Evolutionary conservation across 1,140 invertebrate genomes (phyloP).

Genomic region (Drosophila dunni): DNA sequence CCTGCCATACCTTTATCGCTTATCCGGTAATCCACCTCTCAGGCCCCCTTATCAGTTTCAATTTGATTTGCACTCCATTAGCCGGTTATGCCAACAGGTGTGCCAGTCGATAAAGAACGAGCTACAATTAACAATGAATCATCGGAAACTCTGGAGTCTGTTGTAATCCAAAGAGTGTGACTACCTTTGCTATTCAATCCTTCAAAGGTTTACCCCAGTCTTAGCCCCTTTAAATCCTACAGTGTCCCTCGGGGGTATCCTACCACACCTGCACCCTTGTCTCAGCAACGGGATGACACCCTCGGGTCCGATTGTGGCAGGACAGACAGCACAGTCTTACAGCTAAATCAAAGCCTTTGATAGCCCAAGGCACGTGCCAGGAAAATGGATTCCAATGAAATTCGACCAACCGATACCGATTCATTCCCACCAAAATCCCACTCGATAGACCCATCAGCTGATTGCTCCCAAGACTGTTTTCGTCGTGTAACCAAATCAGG

Average conservation of each 20-base stretch:
- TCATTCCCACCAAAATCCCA: too few relatives aligned
- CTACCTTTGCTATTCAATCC: conserved; percentile 73
- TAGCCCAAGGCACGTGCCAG: conserved; percentile 69
- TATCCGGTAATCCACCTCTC: conserved; percentile 87
- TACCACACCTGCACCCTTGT: conserved; percentile 65
- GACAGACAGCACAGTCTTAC: conserved; percentile 22
- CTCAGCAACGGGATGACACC: conserved; percentile 11
- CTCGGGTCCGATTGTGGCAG: conserved; percentile 33
- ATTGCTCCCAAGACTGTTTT: conserved; percentile 53
- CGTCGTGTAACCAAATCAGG: conserved; percentile 8
- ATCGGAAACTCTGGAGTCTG: conserved; percentile 7
- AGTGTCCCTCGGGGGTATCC: conserved; percentile 77
- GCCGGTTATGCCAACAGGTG: conserved; percentile 85
- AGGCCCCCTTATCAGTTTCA: conserved; percentile 1
- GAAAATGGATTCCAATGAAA: conserved; percentile 51
- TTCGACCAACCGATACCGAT: not conserved
- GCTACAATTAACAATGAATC: conserved; percentile 74
- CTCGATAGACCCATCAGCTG: conserved; percentile 39
- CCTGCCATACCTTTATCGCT: conserved; percentile 90
- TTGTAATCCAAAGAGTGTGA: too few relatives aligned
- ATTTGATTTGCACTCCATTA: conserved; percentile 69
- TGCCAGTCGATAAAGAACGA: conserved; percentile 88
- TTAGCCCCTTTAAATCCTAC: not conserved
- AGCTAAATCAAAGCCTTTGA: conserved; percentile 73
- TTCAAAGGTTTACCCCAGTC: not conserved